Evolutionary conservation across 2,888 invertebrate species (phyloP).

Genomic region (Tipula unca): DNA sequence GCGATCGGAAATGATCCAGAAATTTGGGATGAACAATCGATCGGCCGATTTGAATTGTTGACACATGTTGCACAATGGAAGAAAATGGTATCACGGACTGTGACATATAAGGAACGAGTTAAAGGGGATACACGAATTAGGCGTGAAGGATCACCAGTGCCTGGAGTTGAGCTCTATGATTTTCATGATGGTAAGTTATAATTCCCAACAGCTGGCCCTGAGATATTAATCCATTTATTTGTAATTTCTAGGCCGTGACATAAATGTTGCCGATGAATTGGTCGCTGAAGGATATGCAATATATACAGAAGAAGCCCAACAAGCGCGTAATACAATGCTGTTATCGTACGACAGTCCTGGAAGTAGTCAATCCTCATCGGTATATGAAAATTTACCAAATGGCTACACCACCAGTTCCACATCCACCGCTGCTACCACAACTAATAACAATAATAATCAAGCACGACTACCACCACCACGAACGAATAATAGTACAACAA

Average conservation of each 20-base stretch:
- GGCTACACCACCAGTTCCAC: background rate
- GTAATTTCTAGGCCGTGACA: conserved; percentile 15
- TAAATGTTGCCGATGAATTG: conserved; percentile 20
- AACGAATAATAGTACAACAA: background rate
- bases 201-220: background rate
- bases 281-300: conserved; percentile 16
- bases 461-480: background rate
- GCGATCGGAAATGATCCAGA: conserved; percentile 40
- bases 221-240: background rate
- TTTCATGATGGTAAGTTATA: conserved; percentile 47
- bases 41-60: conserved; percentile 59
- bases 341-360: background rate
- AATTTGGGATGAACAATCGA: conserved; percentile 54
- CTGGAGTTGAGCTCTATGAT: conserved; percentile 68
- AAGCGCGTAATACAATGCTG: background rate
- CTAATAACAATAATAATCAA: background rate
- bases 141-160: conserved; percentile 63
- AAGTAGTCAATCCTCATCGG: background rate
- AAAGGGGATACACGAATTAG: conserved; percentile 30
- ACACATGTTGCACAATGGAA: conserved; percentile 75
- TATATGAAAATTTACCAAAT: background rate
- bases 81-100: conserved; percentile 63
- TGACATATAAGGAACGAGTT: conserved; percentile 57
- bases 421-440: background rate
- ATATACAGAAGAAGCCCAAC: background rate